phyloP scores from a whole-genome alignment of 2,113 vertebrate species.

The Microtus oregoni region DNA sequence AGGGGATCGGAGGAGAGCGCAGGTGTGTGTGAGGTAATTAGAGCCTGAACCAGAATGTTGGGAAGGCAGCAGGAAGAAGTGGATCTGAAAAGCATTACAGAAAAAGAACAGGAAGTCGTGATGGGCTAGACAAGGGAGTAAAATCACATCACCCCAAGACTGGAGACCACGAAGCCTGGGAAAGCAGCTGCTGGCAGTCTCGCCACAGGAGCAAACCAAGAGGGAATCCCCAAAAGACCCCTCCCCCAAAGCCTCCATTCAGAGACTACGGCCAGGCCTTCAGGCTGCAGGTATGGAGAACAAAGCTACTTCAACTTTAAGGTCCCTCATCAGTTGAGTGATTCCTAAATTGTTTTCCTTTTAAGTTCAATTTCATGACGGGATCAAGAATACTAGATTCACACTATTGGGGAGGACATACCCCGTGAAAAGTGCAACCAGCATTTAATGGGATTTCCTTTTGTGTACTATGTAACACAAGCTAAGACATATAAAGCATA shows the following conservation, averaged over 20 bases:
- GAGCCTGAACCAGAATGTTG: conserved; percentile 63
- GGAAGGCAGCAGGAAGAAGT: conserved; percentile 74
- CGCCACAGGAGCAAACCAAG: conserved; percentile 29
- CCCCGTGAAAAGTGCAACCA: background rate
- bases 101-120: conserved; percentile 75
- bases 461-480: background rate
- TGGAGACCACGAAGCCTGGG: conserved; percentile 63
- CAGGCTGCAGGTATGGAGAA: background rate
- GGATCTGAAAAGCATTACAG: conserved; percentile 75
- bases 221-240: background rate
- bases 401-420: background rate
- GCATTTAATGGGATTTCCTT: conserved; percentile 23
- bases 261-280: background rate
- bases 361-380: background rate
- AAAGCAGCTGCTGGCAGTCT: conserved; percentile 66
- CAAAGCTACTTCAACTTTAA: background rate
- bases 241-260: background rate
- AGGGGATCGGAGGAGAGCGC: conserved; percentile 71
- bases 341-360: background rate
- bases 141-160: conserved; percentile 54
- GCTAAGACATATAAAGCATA: background rate
- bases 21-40: conserved; percentile 81
- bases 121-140: conserved; percentile 71
- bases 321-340: background rate
- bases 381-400: background rate